Percentiles rank a stretch among this genome's conserved stretches.
Conservation (phyloP, 2,797 vertebrate genomes). For the Alfaro cultratus region DNA sequence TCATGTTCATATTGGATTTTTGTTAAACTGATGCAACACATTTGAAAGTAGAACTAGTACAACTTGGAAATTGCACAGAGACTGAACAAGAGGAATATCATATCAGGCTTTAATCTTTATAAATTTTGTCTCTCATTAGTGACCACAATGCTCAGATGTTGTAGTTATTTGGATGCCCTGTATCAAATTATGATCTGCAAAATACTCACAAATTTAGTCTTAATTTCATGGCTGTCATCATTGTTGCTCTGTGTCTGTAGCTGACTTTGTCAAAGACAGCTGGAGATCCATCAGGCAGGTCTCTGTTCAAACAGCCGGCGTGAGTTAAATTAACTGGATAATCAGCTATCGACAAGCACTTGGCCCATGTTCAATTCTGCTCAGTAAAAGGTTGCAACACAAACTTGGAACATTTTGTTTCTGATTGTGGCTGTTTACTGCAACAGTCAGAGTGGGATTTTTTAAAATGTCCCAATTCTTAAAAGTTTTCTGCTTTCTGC, state of each 20-base stretch:
- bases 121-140: not conserved
- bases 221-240: constrained; percentile 7
- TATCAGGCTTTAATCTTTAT: not conserved
- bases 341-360: constrained; percentile 50
- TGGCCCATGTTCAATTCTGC: constrained; percentile 53
- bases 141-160: not conserved
- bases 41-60: not conserved
- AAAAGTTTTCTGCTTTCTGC: not conserved
- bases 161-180: too few relatives aligned
- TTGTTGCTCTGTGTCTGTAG: constrained; percentile 7
- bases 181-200: not conserved
- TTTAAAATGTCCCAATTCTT: not conserved
- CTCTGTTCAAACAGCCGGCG: constrained; percentile 48
- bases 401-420: constrained; percentile 1
- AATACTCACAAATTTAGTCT: not conserved
- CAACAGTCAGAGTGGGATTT: not conserved
- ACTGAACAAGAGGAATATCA: not conserved
- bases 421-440: constrained; percentile 7
- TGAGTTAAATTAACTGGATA: constrained; percentile 56
- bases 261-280: constrained; percentile 29
- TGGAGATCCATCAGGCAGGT: constrained; percentile 43
- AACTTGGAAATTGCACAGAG: not conserved
- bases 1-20: not conserved
- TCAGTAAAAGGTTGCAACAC: constrained; percentile 24
- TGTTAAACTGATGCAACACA: not conserved